phyloP scores from a whole-genome alignment of 2,888 invertebrate species.

The Lasioglossum oenotherae region DNA sequence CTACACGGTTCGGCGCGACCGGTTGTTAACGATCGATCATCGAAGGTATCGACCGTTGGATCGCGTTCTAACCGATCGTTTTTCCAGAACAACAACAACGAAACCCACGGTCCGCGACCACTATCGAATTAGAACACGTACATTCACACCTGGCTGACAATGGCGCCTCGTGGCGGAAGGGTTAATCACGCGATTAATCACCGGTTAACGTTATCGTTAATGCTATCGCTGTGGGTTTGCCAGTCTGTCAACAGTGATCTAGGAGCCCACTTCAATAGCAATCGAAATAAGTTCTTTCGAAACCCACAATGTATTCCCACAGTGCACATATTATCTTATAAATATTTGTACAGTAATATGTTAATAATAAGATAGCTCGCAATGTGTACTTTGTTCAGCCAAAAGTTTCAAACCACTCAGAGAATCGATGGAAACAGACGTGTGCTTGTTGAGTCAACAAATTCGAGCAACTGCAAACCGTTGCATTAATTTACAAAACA shows the following conservation, averaged over 20 bases:
- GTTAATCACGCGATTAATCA: slow-evolving; percentile 55
- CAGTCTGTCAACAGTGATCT: neutral
- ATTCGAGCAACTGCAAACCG: neutral
- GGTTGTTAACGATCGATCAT: neutral
- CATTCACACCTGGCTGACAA: slow-evolving; percentile 50
- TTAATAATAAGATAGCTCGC: neutral
- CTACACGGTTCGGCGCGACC: neutral
- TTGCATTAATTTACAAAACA: neutral
- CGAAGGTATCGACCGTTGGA: neutral
- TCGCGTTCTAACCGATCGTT: slow-evolving; percentile 2
- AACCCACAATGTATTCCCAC: neutral
- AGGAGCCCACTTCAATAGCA: neutral
- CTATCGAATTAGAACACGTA: slow-evolving; percentile 43
- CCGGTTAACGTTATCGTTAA: slow-evolving; percentile 48
- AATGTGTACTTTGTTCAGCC: neutral
- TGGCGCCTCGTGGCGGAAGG: slow-evolving; percentile 19
- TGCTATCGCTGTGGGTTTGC: slow-evolving; percentile 21
- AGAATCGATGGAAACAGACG: neutral
- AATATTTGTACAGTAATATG: neutral
- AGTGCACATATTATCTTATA: neutral
- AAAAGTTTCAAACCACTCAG: neutral
- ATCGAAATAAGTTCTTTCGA: neutral
- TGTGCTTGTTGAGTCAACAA: neutral
- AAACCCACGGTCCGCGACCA: neutral
- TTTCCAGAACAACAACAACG: neutral